Conservation (phyloP, 2,888 invertebrate species). For the Quadroppia sp. region DNA sequence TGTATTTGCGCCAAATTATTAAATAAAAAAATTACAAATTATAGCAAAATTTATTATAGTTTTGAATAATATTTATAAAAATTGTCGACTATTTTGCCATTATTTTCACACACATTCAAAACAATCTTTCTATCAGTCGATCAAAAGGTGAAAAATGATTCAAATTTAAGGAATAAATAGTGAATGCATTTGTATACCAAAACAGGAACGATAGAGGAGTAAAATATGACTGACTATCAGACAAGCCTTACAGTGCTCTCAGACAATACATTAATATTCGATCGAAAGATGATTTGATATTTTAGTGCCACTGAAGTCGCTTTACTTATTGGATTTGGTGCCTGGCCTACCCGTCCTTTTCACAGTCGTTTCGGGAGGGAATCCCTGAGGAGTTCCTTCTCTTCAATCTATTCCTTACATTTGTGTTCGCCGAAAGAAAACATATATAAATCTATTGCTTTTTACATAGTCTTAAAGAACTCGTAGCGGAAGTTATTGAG, state of each 20-base stretch:
- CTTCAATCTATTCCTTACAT: background rate
- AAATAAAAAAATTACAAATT: background rate
- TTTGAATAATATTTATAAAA: background rate
- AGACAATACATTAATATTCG: background rate
- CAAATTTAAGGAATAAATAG: too few species aligned
- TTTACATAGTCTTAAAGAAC: background rate
- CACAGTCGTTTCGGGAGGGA: background rate
- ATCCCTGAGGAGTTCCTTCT: background rate
- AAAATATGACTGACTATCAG: too few species aligned
- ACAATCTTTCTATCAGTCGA: too few species aligned
- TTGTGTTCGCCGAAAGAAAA: background rate
- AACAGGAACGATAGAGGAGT: too few species aligned
- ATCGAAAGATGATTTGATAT: constrained; percentile 12
- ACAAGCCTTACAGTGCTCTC: background rate
- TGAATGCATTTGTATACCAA: too few species aligned
- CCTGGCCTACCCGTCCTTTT: too few species aligned
- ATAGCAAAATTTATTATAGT: background rate
- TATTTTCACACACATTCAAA: background rate
- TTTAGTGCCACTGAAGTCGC: background rate
- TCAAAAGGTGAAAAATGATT: too few species aligned
- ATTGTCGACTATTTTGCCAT: background rate
- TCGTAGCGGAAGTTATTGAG: constrained; percentile 16
- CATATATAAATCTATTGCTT: constrained; percentile 12
- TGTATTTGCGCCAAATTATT: background rate
- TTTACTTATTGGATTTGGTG: constrained; percentile 7